Evolutionary conservation across 2,797 vertebrate species (phyloP).

Genomic region (Holocentrus rufus): DNA sequence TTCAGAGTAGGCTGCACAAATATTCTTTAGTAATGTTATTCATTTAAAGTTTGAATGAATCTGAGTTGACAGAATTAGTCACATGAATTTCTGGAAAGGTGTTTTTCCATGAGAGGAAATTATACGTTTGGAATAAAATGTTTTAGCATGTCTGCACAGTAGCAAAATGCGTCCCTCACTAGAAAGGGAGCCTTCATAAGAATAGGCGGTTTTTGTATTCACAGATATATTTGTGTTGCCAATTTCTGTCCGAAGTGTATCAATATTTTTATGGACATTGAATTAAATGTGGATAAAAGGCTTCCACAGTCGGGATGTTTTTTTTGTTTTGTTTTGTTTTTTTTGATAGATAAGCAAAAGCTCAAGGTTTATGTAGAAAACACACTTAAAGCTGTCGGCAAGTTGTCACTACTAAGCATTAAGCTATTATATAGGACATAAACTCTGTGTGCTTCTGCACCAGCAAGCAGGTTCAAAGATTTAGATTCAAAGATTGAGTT

Average conservation of each 20-base stretch:
- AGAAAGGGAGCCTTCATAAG: constrained; percentile 29
- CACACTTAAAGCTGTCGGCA: background rate
- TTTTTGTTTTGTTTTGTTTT: background rate
- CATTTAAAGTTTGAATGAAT: background rate
- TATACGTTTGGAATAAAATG: background rate
- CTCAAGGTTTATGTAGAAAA: background rate
- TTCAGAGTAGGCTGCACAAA: too few species aligned
- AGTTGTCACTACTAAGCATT: background rate
- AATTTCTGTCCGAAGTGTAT: background rate
- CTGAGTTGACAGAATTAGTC: background rate
- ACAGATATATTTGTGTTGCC: background rate
- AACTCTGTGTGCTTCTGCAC: background rate
- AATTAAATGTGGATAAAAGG: background rate
- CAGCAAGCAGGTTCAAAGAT: background rate
- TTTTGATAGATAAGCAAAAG: constrained; percentile 12
- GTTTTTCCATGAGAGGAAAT: background rate
- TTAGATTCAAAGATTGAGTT: background rate
- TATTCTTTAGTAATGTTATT: too few species aligned
- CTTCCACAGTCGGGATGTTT: background rate
- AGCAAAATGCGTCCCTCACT: constrained; percentile 37
- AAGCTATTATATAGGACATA: background rate
- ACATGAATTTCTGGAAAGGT: background rate
- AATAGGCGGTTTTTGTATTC: background rate
- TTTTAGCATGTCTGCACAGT: constrained; percentile 15
- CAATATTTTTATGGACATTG: background rate